A percentile compares a stretch with the other conserved stretches of the same genome.
phyloP scores from a whole-genome alignment of 1,140 invertebrate genomes.

The Paramacrobiotus metropolitanus region DNA sequence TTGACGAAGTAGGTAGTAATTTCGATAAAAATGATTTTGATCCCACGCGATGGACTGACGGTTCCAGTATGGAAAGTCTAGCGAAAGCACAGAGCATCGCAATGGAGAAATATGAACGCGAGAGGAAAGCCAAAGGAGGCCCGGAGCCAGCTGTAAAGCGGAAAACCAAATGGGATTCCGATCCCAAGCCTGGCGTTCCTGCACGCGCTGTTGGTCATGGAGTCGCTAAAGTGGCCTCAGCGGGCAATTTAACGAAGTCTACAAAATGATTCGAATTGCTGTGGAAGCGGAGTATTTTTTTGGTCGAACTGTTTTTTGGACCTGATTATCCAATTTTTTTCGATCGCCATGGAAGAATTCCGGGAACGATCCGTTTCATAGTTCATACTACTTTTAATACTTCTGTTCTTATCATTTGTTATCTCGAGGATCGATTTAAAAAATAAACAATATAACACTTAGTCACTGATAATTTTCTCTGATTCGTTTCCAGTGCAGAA shows the following conservation, averaged over 20 bases:
- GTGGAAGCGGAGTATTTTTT: too few relatives aligned
- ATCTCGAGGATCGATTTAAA: too few relatives aligned
- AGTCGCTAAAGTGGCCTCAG: neutral
- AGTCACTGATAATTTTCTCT: too few relatives aligned
- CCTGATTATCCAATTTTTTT: too few relatives aligned
- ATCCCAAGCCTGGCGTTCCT: neutral
- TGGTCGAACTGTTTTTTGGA: too few relatives aligned
- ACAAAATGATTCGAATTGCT: neutral
- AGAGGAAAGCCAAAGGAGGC: neutral
- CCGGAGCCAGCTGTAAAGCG: neutral
- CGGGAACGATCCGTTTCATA: too few relatives aligned
- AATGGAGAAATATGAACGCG: neutral
- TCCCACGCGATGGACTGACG: neutral
- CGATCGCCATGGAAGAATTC: too few relatives aligned
- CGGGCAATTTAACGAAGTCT: neutral
- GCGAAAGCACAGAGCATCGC: neutral
- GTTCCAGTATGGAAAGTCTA: neutral
- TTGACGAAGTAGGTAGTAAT: conserved; percentile 13
- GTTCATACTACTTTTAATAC: too few relatives aligned
- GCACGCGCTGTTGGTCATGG: neutral
- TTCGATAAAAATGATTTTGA: conserved; percentile 11
- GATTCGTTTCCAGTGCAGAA: too few relatives aligned
- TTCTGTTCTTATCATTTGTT: too few relatives aligned
- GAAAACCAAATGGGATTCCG: neutral
- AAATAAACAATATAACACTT: too few relatives aligned